phyloP scores from a whole-genome alignment of 2,888 invertebrate species.

The Quadroppia sp. region DNA sequence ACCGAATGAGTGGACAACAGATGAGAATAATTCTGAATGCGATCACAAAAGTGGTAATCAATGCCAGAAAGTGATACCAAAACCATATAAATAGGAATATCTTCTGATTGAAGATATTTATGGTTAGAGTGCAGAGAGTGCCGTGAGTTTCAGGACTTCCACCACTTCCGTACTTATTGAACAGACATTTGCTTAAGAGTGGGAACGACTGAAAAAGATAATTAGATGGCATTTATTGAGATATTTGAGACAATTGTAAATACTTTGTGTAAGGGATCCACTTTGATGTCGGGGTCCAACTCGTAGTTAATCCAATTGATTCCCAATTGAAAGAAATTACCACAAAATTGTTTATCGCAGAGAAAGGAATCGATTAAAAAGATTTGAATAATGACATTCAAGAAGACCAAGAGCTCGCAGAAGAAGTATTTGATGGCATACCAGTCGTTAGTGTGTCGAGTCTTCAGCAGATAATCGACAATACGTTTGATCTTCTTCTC shows the following conservation, averaged over 20 bases:
- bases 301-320: neutral
- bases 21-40: neutral
- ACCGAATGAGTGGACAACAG: conserved; percentile 1
- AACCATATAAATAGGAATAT: conserved; percentile 18
- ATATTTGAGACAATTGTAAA: too few species aligned
- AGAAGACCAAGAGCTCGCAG: neutral
- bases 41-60: neutral
- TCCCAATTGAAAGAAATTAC: neutral
- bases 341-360: too few species aligned
- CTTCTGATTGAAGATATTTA: conserved; percentile 26
- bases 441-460: neutral
- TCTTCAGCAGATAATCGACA: neutral
- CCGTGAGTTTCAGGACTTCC: neutral
- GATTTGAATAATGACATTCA: conserved; percentile 17
- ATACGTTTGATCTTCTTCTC: neutral
- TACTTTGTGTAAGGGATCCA: too few species aligned
- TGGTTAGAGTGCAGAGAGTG: neutral
- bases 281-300: too few species aligned
- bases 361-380: neutral
- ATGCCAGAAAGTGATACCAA: conserved; percentile 18
- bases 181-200: neutral
- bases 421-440: conserved; percentile 28
- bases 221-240: too few species aligned
- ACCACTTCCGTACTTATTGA: neutral
- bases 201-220: conserved; percentile 25